These are phyloP conservation scores for Rattus norvegicus DNA, from an alignment of 2,113 vertebrate species.

Conservation along the genomic window DNA sequence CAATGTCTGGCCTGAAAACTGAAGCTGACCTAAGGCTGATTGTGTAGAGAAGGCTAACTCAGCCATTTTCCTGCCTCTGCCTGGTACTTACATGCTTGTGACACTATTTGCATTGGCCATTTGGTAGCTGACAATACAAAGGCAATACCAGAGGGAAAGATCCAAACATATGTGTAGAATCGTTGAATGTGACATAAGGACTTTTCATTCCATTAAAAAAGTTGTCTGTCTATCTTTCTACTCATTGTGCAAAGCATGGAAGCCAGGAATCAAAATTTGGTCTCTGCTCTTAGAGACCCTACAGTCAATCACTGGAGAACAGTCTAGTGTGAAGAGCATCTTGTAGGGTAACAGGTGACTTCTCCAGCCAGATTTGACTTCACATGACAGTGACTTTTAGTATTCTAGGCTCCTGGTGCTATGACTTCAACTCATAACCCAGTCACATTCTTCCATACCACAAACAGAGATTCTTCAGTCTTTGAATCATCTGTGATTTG, in stretches of 20 bases:
- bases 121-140: slow-evolving; percentile 17
- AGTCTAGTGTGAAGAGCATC: background rate
- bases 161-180: background rate
- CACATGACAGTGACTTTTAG: background rate
- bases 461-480: background rate
- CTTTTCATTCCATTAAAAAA: background rate
- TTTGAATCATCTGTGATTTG: background rate
- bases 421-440: background rate
- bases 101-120: background rate
- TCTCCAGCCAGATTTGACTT: background rate
- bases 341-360: background rate
- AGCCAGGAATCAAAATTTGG: background rate
- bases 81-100: background rate
- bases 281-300: slow-evolving; percentile 14
- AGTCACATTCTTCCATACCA: background rate
- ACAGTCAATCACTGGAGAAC: background rate
- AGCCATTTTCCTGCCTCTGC: background rate
- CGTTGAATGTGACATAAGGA: background rate
- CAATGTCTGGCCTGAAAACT: too few relatives aligned
- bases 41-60: background rate
- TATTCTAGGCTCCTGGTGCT: too few relatives aligned
- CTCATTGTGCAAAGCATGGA: background rate
- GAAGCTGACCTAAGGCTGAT: background rate
- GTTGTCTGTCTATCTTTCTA: background rate
- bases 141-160: background rate